These are phyloP conservation scores for Xylocampa areola DNA, from an alignment of 2,888 invertebrate species.

Conservation along the genomic window DNA sequence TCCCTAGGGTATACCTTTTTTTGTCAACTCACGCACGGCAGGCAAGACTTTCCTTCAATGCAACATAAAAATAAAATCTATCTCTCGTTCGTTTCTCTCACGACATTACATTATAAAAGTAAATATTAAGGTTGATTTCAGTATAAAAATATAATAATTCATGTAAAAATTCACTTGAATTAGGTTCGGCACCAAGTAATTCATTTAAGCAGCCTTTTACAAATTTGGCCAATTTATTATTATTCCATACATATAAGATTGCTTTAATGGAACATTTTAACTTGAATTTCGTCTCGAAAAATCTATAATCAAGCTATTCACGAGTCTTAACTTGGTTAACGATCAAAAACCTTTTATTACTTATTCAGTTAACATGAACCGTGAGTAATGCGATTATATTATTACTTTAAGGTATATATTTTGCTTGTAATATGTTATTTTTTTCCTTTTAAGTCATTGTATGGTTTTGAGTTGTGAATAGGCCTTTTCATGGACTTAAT, in stretches of 20 bases:
- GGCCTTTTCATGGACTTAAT: background rate
- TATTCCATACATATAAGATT: constrained; percentile 1
- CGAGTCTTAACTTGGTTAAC: constrained; percentile 35
- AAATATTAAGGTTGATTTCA: too few relatives aligned
- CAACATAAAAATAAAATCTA: background rate
- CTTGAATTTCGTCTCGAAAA: constrained; percentile 38
- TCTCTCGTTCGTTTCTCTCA: too few relatives aligned
- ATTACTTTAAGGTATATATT: constrained; percentile 15
- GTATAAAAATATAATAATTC: constrained; percentile 5
- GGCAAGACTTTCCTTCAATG: constrained; percentile 6
- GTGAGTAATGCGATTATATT: constrained; percentile 27
- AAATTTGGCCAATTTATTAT: constrained; percentile 11
- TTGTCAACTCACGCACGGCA: constrained; percentile 30
- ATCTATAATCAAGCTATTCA: constrained; percentile 34
- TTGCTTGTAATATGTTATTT: constrained; percentile 15
- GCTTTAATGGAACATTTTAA: constrained; percentile 34
- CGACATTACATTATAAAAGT: too few relatives aligned
- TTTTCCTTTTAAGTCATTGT: constrained; percentile 4
- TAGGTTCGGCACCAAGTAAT: background rate
- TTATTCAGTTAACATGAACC: constrained; percentile 19
- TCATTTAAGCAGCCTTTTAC: constrained; percentile 4
- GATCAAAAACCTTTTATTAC: constrained; percentile 38
- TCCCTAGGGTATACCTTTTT: constrained; percentile 35
- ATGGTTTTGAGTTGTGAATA: too few relatives aligned
- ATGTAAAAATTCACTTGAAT: background rate